A percentile compares a stretch with the other conserved stretches of the same genome.
Conservation (phyloP, 2,797 vertebrate genomes). For the Sparidentex hasta region DNA sequence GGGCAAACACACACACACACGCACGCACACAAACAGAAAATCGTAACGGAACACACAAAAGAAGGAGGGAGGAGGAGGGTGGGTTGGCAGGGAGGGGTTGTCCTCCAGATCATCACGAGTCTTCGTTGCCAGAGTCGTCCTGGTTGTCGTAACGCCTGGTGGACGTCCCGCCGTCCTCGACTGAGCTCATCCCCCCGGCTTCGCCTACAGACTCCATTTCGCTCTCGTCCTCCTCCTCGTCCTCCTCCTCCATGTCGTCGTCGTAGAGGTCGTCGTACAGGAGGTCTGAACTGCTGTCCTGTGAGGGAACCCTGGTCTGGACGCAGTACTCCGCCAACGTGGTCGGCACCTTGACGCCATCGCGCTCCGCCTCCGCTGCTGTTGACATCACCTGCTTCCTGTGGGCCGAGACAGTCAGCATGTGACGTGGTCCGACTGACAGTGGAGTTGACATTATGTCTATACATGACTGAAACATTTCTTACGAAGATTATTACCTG, state of each 20-base stretch:
- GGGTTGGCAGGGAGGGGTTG: constrained; percentile 56
- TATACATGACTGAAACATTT: background rate
- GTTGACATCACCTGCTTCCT: constrained; percentile 98
- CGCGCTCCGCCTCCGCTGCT: constrained; percentile 95
- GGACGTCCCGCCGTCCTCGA: constrained; percentile 84
- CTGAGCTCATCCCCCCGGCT: constrained; percentile 87
- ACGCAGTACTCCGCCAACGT: constrained; percentile 98
- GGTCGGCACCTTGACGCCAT: constrained; percentile 96
- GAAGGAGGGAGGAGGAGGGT: constrained; percentile 25
- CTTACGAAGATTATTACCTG: constrained; percentile 81
- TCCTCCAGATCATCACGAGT: constrained; percentile 92
- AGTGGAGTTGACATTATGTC: background rate
- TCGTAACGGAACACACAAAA: constrained; percentile 45
- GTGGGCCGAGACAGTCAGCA: background rate
- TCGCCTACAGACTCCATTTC: constrained; percentile 87
- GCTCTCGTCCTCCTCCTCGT: constrained; percentile 94
- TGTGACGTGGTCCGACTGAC: too few species aligned
- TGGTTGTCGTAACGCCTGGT: constrained; percentile 93
- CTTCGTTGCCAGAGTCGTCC: constrained; percentile 98
- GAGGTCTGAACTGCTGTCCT: constrained; percentile 98
- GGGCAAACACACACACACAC: constrained; percentile 41
- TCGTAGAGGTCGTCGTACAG: constrained; percentile 98
- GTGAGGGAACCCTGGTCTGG: constrained; percentile 99
- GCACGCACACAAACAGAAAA: constrained; percentile 29
- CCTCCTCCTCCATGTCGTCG: constrained; percentile 96